Evolutionary conservation across 2,113 vertebrate genomes (phyloP).

Genomic region (Nycticorax nycticorax): DNA sequence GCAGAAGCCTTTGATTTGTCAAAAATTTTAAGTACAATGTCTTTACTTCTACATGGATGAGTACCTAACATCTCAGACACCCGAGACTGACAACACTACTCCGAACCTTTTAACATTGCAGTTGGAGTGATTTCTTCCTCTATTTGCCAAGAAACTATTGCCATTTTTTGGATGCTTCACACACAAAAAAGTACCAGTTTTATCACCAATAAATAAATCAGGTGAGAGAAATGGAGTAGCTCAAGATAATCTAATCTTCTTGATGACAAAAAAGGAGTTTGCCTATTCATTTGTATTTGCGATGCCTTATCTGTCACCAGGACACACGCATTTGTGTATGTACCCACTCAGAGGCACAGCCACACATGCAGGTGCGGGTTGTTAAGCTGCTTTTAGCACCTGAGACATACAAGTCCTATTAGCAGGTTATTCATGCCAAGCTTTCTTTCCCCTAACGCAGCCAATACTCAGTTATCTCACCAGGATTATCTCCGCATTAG

Average conservation of each 20-base stretch:
- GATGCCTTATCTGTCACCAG: neutral
- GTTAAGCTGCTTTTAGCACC: neutral
- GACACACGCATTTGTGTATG: neutral
- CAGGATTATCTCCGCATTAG: neutral
- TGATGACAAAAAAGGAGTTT: neutral
- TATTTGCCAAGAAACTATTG: neutral
- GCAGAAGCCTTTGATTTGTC: neutral
- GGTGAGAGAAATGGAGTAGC: neutral
- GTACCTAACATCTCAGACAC: neutral
- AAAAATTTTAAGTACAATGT: neutral
- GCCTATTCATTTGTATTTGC: neutral
- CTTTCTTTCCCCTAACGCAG: neutral
- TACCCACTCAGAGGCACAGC: neutral
- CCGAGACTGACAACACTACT: neutral
- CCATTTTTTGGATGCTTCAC: neutral
- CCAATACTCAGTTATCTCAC: neutral
- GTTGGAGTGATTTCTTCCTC: neutral
- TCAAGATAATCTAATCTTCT: neutral
- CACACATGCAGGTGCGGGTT: too few species aligned
- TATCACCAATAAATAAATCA: neutral
- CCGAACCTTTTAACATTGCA: neutral
- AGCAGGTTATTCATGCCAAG: neutral
- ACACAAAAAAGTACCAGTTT: neutral
- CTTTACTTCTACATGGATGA: neutral
- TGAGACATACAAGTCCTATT: neutral